Percentiles rank a stretch among this genome's conserved stretches.
These are phyloP conservation scores for Myotis vivesi DNA, from an alignment of 2,797 vertebrate genomes.

Conservation along the genomic window DNA sequence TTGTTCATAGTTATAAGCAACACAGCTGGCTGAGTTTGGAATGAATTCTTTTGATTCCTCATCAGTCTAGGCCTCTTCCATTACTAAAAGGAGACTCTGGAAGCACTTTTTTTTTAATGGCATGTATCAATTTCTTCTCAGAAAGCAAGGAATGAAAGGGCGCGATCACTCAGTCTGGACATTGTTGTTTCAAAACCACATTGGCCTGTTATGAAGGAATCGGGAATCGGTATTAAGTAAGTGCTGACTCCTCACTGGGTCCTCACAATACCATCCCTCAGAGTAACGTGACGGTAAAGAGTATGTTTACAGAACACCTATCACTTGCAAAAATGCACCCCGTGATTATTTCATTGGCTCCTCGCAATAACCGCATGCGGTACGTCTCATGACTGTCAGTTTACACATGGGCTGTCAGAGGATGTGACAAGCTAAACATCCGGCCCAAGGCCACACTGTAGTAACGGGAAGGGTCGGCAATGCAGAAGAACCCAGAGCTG, in stretches of 20 bases:
- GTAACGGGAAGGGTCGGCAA: not conserved
- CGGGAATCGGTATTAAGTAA: not conserved
- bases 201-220: not conserved
- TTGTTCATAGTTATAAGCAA: not conserved
- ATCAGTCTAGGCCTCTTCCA: not conserved
- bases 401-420: not conserved
- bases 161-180: not conserved
- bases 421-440: not conserved
- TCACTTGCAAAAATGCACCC: not conserved
- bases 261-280: not conserved
- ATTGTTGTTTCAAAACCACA: slow-evolving; percentile 19
- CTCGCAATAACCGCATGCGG: not conserved
- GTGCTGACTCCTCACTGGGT: not conserved
- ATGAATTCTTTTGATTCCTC: not conserved
- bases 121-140: not conserved
- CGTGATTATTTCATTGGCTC: not conserved
- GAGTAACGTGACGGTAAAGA: not conserved
- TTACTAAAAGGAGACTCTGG: not conserved
- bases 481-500: not conserved
- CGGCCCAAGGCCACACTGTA: not conserved
- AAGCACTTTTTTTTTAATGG: not conserved
- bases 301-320: not conserved
- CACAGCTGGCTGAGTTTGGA: not conserved
- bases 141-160: not conserved
- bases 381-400: not conserved